Base-by-base conservation (phyloP, 2,888 invertebrate genomes). In the Nymphalis urticae region DNA sequence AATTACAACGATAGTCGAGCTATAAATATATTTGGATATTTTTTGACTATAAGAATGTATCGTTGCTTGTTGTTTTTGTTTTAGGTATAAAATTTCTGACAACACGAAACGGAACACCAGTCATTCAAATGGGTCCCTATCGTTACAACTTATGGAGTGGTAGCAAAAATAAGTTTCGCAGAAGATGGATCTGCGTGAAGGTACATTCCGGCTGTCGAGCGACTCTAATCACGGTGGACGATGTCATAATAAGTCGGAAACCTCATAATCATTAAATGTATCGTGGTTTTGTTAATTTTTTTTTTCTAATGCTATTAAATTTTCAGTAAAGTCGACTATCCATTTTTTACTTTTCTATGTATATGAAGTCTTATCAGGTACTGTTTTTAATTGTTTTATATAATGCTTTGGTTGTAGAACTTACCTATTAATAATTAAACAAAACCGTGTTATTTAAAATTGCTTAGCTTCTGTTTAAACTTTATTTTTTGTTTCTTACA, bases 101-200 rank as follows among this genome's bases (percentile, higher is more conserved):
- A 62, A 82, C 86, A 2, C 80, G 76, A 48, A 80, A 73, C 19
- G 87, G 87, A 1, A 80, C 76, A 21, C 86, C 86, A 0, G 86
- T 83, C 0, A 82, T 86, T 19, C 84, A 84, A 63, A 75, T 86
- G 0, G 85, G 84, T 0, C 78, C 78, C 0, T 82, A 85, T 60
- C 77, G 86, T 42, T 87, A 84, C 71, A 86, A 87, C 66, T 81
- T 82, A 69, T 77, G 85, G 62, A 79, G 79, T 21, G 83, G 84
- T 50, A 79, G 84, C 21, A 76, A 78, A 1, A 83, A 85, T 0
- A 75, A 73, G 42, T 70, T 70, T 0, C 74, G 78, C 4, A 79
- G 77, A 13, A 80, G 79, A 60, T 87, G 87, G 87, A 74, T 84
- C 0, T 87, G 87, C 51, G 83, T 80, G 7, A 84, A 86, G 70